These are phyloP conservation scores for Plumapathes pennacea DNA, from an alignment of 92 coral and sea anemone species.

Conservation along the genomic window DNA sequence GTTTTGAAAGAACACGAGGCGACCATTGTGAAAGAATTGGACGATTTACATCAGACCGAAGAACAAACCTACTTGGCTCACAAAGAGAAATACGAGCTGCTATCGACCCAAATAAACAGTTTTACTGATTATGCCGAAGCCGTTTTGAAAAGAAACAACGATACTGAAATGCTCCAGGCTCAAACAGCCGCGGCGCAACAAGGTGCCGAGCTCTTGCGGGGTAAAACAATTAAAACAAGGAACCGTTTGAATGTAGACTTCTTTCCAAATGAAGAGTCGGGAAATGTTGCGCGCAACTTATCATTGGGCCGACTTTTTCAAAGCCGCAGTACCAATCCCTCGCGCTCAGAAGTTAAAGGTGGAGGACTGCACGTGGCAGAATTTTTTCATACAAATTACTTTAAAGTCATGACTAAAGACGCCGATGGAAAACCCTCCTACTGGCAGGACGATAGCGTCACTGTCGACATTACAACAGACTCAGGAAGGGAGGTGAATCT, in stretches of 20 bases:
- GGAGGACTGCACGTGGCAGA: conserved; percentile 18
- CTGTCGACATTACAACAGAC: conserved; percentile 26
- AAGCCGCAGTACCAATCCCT: conserved; percentile 29
- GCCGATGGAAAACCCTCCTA: conserved; percentile 46
- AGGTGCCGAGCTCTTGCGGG: background rate
- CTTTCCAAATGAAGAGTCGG: background rate
- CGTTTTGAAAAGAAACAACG: background rate
- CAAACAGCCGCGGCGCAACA: background rate
- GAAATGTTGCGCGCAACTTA: conserved; percentile 8
- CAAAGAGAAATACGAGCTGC: background rate
- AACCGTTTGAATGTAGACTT: background rate
- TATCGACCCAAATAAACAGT: too few species aligned
- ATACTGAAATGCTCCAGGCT: conserved; percentile 4
- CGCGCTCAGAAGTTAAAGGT: conserved; percentile 25
- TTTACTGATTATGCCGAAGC: background rate
- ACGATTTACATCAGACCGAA: conserved; percentile 1
- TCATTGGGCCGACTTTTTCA: too few species aligned
- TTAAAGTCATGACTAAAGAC: conserved; percentile 40
- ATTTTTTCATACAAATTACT: conserved; percentile 17
- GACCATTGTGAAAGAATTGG: background rate
- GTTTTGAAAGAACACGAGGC: conserved; percentile 8
- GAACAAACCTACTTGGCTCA: background rate
- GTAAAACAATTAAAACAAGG: background rate
- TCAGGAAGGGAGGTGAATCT: conserved; percentile 4
- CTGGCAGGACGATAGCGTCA: conserved; percentile 38